Evolutionary conservation across 2,888 invertebrate species (phyloP).

Genomic region (Leucophenga maculata): DNA sequence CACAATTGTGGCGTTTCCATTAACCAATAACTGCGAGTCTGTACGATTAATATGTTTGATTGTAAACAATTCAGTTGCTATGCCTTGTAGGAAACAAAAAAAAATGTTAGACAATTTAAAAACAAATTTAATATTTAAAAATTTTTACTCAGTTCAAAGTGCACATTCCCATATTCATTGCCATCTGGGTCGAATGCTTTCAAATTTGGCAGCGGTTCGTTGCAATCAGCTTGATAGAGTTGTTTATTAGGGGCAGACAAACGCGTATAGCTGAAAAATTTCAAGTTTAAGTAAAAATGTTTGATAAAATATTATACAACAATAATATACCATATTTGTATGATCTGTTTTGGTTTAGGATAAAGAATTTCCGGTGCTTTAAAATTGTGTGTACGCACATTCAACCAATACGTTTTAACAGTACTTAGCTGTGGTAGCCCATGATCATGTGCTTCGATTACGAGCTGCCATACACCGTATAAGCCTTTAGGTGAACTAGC

Average conservation of each 20-base stretch:
- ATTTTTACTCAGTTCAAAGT: conserved; percentile 70
- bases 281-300: background rate
- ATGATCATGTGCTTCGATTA: conserved; percentile 76
- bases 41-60: background rate
- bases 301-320: background rate
- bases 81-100: no score
- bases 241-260: conserved; percentile 43
- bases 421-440: conserved; percentile 71
- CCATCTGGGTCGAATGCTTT: conserved; percentile 76
- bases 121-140: background rate
- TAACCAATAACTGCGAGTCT: background rate
- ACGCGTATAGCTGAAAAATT: conserved; percentile 37
- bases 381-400: conserved; percentile 76
- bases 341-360: conserved; percentile 68
- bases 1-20: conserved; percentile 11
- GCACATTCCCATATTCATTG: conserved; percentile 75
- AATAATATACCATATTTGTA: conserved; percentile 45
- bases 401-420: conserved; percentile 72
- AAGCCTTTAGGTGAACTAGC: conserved; percentile 73
- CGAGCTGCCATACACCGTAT: conserved; percentile 76
- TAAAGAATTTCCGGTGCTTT: conserved; percentile 75
- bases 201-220: conserved; percentile 71
- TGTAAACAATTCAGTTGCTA: background rate
- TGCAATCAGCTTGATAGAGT: conserved; percentile 62
- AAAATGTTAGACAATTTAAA: no score